phyloP scores from a whole-genome alignment of 2,888 invertebrate species.

The Drosophila seclusa region DNA sequence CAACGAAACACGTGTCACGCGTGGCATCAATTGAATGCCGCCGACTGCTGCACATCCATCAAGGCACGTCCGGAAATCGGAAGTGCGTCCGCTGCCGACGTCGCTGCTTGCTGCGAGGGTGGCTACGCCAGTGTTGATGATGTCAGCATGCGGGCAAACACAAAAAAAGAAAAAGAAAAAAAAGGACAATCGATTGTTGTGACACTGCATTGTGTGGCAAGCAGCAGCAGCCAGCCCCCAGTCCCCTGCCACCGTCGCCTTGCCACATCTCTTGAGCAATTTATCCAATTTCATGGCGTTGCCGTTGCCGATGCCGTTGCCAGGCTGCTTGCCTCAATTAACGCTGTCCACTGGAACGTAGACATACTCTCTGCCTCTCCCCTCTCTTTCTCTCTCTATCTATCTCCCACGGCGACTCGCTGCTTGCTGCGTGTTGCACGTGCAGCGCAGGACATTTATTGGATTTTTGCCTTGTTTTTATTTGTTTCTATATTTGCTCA shows the following conservation, averaged over 20 bases:
- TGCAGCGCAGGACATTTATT: constrained; percentile 85
- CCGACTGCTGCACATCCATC: constrained; percentile 58
- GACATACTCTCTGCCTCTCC: background rate
- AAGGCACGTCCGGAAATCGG: constrained; percentile 68
- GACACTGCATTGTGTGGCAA: constrained; percentile 64
- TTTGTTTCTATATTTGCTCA: constrained; percentile 78
- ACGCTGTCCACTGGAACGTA: constrained; percentile 48
- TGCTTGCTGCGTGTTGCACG: constrained; percentile 76
- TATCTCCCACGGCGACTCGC: constrained; percentile 43
- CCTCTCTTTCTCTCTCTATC: background rate
- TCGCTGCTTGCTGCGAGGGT: constrained; percentile 32
- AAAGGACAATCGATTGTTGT: constrained; percentile 80
- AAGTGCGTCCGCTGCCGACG: constrained; percentile 53
- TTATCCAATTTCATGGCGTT: constrained; percentile 62
- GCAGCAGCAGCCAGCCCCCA: constrained; percentile 11
- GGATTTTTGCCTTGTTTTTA: constrained; percentile 80
- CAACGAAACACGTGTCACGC: constrained; percentile 69
- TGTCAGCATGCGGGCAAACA: constrained; percentile 65
- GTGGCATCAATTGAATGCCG: constrained; percentile 65
- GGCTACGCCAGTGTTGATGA: constrained; percentile 51
- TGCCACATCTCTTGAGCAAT: constrained; percentile 39
- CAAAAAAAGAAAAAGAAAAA: constrained; percentile 37
- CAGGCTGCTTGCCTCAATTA: constrained; percentile 62
- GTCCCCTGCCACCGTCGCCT: background rate
- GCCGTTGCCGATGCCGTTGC: constrained; percentile 41